phyloP scores from a whole-genome alignment of 1,140 invertebrate genomes.

The Drosophila paulistorum region DNA sequence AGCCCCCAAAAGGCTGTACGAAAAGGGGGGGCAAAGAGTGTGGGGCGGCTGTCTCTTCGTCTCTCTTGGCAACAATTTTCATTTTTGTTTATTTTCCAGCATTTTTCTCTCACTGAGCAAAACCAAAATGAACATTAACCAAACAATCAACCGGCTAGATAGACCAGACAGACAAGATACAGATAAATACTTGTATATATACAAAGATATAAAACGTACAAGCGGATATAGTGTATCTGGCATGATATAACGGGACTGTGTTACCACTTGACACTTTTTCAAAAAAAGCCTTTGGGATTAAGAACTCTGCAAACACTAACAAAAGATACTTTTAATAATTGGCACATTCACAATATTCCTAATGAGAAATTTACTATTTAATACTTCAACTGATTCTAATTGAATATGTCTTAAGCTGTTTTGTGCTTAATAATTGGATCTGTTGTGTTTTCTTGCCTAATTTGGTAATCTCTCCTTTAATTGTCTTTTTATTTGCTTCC shows the following conservation, averaged over 20 bases:
- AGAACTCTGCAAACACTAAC: too few species aligned
- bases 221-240: too few species aligned
- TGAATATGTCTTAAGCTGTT: not conserved
- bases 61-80: conserved; percentile 37
- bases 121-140: conserved; percentile 76
- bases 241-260: too few species aligned
- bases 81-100: conserved; percentile 76
- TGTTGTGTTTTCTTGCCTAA: not conserved
- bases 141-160: conserved; percentile 37
- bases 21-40: not conserved
- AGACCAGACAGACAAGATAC: conserved; percentile 28
- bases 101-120: conserved; percentile 75
- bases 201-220: not conserved
- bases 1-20: conserved; percentile 47
- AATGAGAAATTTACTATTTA: too few species aligned
- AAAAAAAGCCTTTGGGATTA: too few species aligned
- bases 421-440: not conserved
- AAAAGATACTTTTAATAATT: too few species aligned
- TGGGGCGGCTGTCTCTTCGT: conserved; percentile 31
- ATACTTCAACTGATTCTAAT: not conserved
- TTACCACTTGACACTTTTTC: not conserved
- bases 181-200: conserved; percentile 12
- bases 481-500: not conserved
- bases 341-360: too few species aligned
- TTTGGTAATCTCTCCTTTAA: not conserved